Base-by-base conservation (phyloP, 2,888 invertebrate species). In the Tetranychus truncatus region DNA sequence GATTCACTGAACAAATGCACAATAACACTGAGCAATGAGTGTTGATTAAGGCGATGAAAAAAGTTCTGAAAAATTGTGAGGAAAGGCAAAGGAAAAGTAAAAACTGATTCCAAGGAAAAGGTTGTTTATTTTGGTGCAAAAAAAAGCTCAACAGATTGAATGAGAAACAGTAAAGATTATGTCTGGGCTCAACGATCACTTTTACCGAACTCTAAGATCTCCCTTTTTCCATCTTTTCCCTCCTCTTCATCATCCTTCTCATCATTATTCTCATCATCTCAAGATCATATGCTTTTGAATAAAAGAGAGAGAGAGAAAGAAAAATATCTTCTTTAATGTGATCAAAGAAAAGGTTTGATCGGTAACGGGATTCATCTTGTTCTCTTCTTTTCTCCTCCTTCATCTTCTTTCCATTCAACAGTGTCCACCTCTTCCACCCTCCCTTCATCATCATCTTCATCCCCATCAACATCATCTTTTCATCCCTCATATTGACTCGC, bases 401-500 rank as follows among this genome's bases (percentile, higher is more conserved):
- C 55, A 55, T 55, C 15, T 55, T 55, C 55, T 15, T 55, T 34
- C 34, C 34, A 34, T 34, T 34, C 34, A 34, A 34, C 34, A 34
- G 34, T 34, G 34, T 34, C 34, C 34, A 34, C 55, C 15, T 55
- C 15, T 15, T 55, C 55, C 15, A 15, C 55, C 15, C 55, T 55
- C 15, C 55, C 55, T 55, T 55, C 34, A 55, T 55, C 55, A 55
- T 55, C 55, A 55, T 55, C 55, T 55, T 15, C 2, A 9, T 24
- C 34, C 11, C 21, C n/a, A 11, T 69, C 11, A 9, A 11, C 69
- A 69, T 69, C 69, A 69, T 21, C 21, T 69, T 11, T 24, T 6
- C 55, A 55, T 55, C 55, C 55, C 55, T 55, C 55, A 69, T 69
- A 24, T 24, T 69, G 69, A 69, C 21, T 69, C 69, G 9, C 69